These are phyloP conservation scores for Mustelus asterias DNA, from an alignment of 2,113 vertebrate genomes.

Conservation along the genomic window DNA sequence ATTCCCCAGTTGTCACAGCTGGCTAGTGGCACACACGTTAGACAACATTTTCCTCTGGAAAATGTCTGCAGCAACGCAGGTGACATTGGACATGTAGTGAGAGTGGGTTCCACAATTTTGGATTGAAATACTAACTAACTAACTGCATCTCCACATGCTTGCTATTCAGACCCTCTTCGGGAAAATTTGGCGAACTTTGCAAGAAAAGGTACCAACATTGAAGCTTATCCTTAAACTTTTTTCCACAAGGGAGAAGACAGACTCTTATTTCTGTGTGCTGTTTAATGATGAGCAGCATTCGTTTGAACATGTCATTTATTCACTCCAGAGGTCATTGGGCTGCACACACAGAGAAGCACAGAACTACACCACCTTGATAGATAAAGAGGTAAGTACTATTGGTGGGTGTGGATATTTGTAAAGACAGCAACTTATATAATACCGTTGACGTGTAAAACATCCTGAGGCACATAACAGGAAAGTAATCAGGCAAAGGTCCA, in stretches of 20 bases:
- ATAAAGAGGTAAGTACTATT: slow-evolving; percentile 79
- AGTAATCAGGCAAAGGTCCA: not conserved
- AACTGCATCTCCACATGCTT: not conserved
- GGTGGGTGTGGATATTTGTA: not conserved
- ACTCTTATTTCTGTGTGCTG: slow-evolving; percentile 83
- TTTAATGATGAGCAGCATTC: slow-evolving; percentile 99
- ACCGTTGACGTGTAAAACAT: not conserved
- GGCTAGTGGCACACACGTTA: no score
- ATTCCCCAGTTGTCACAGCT: not conserved
- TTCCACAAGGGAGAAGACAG: slow-evolving; percentile 60
- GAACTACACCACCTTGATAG: slow-evolving; percentile 78
- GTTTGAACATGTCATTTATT: slow-evolving; percentile 92
- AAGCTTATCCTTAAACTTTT: not conserved
- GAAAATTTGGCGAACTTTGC: not conserved
- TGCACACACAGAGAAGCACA: slow-evolving; percentile 81
- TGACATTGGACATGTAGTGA: not conserved
- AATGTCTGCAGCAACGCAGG: not conserved
- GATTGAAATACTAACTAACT: not conserved
- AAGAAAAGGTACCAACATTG: not conserved
- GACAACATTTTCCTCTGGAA: not conserved
- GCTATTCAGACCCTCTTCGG: not conserved
- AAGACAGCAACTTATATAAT: not conserved
- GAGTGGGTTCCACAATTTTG: not conserved
- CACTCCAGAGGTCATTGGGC: slow-evolving; percentile 80
- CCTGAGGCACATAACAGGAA: not conserved